Evolutionary conservation across 2,888 invertebrate species (phyloP), one percentile per base, ranked within the genome.

Genomic region (Apamea anceps): DNA sequence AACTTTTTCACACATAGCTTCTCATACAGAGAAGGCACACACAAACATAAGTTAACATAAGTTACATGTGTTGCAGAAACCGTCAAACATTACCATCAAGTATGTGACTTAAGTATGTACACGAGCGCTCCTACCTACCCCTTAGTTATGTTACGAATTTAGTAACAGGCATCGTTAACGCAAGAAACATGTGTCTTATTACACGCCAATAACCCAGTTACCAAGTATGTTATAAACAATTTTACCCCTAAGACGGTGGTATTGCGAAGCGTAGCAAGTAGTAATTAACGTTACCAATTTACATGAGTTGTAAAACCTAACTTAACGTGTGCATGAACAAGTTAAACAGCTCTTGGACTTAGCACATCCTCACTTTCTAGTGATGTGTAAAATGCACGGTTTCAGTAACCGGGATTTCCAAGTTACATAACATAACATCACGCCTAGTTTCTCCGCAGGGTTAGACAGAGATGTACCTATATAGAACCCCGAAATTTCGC

Each of bases 81-180:
- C 54, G 15, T 37, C 12, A 21, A 42, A 57, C 1, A 37, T 42
- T 7, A 12, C 37, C 21, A 13, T 42, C 4, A 21, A 57, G 37
- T 21, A n/a, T 21, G 18, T 4, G n/a, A 60, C 37, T 42, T 21
- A 8, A 28, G 48, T 48, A 45, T 28, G 21, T 18, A 63, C 42
- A 65, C 37, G 54, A 28, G 5, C 4, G 12, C 65, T 32, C 0
- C 60, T 25, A 51, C 51, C 2, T 62, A 42, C 42, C 42, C 70
- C 21, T 37, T 15, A 28, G 28, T 42, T 51, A 66, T 62, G 65
- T 74, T 62, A n/a, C 21, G 5, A 65, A 79, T 25, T 72, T 82
- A 13, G 45, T 32, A 79, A 15, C 79, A 57, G 15, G 48, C 42
- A 68, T 71, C 65, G 54, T 60, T 45, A 54, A 45, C 67, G 37